Evolutionary conservation across 2,113 vertebrate genomes (phyloP).

Genomic region (Spizaetus ornatus): DNA sequence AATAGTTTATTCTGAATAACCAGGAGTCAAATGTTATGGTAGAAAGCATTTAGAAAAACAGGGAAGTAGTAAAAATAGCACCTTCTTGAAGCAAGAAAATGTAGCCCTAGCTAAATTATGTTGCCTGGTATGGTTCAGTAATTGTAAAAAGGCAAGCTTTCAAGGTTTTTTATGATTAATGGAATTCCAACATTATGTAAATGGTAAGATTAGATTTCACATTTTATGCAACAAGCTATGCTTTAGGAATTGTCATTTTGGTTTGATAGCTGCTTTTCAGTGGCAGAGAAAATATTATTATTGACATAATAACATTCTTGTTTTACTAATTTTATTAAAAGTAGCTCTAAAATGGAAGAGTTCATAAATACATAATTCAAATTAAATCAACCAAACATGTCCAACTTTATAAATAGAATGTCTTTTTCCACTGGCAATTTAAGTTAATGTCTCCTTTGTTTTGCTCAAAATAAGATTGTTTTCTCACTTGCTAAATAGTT

Average conservation of each 20-base stretch:
- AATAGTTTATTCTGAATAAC: not conserved
- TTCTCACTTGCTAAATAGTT: not conserved
- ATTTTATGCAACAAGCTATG: not conserved
- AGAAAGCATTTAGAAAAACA: not conserved
- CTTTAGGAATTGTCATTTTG: not conserved
- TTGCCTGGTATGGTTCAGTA: not conserved
- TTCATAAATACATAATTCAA: not conserved
- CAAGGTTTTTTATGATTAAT: not conserved
- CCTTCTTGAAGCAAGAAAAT: not conserved
- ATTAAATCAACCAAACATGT: not conserved
- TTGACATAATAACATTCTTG: not conserved
- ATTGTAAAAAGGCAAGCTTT: not conserved
- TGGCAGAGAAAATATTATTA: not conserved
- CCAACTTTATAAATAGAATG: not conserved
- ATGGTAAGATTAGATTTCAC: not conserved
- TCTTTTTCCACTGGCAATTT: not conserved
- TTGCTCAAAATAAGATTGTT: not conserved
- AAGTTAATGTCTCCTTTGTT: not conserved
- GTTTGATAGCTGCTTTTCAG: not conserved
- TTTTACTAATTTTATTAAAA: not conserved
- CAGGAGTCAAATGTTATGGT: not conserved
- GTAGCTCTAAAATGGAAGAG: not conserved
- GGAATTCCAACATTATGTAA: not conserved
- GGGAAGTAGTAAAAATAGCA: not conserved
- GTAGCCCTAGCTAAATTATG: not conserved